phyloP scores from a whole-genome alignment of 2,797 vertebrate species.

The Chiloscyllium punctatum region DNA sequence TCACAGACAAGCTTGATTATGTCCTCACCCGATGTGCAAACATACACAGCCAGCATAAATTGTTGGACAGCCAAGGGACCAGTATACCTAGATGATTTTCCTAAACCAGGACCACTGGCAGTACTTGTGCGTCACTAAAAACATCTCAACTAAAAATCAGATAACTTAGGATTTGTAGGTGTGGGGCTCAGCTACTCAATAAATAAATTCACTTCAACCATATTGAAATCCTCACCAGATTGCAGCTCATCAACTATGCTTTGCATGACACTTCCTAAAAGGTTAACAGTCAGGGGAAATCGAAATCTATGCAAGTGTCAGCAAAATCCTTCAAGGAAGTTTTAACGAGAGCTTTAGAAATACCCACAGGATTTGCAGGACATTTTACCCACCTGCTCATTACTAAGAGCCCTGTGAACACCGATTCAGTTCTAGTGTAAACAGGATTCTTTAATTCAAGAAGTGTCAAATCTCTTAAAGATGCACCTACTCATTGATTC shows the following conservation, averaged over 20 bases:
- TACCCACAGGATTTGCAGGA: neutral
- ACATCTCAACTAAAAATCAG: neutral
- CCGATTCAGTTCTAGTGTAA: neutral
- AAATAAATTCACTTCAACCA: neutral
- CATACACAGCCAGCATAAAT: neutral
- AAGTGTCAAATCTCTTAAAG: neutral
- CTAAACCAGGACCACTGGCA: neutral
- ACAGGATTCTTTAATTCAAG: neutral
- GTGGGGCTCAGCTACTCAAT: neutral
- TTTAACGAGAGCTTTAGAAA: neutral
- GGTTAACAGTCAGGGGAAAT: neutral
- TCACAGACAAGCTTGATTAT: conserved; percentile 29
- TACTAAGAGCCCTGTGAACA: neutral
- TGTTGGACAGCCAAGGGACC: neutral
- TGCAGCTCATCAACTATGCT: neutral
- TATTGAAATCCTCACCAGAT: neutral
- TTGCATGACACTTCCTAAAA: neutral
- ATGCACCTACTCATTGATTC: neutral
- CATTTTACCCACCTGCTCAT: neutral
- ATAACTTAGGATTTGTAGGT: neutral
- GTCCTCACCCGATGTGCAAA: conserved; percentile 25
- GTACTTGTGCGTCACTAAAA: neutral
- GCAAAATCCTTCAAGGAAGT: neutral
- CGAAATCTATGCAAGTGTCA: neutral
- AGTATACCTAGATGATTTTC: neutral